A percentile compares a stretch with the other conserved stretches of the same genome.
Conservation (phyloP, 2,113 vertebrate genomes). For the Stomatorhinus ivindoensis region DNA sequence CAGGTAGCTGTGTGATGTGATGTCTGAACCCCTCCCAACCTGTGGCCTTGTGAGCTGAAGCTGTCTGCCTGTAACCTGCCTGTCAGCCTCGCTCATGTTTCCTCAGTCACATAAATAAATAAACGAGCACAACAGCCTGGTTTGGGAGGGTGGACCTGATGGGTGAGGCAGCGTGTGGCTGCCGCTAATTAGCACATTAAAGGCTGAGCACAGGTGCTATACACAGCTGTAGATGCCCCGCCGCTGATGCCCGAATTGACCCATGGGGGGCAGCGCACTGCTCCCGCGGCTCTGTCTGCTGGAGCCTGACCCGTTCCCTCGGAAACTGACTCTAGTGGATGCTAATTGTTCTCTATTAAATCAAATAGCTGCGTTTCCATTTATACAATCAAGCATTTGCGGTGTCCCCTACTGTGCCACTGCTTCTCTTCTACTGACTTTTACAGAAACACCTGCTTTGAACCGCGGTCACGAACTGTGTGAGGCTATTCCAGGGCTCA, state of each 20-base stretch:
- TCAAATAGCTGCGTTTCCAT: not conserved
- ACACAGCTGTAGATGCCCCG: not conserved
- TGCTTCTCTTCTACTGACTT: not conserved
- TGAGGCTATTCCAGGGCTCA: not conserved
- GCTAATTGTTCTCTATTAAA: not conserved
- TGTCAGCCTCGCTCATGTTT: not conserved
- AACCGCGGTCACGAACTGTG: not conserved
- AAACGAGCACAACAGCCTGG: not conserved
- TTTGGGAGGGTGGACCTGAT: not conserved
- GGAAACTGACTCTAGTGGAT: not conserved
- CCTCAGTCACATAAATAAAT: not conserved
- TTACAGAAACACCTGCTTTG: not conserved
- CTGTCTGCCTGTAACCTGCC: not conserved
- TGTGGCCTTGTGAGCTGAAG: not conserved
- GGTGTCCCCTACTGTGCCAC: not conserved
- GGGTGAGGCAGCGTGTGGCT: not conserved
- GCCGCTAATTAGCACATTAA: conserved; percentile 2
- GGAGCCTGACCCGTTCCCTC: not conserved
- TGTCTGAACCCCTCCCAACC: not conserved
- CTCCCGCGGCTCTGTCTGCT: not conserved
- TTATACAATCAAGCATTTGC: not conserved
- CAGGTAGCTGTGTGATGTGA: not conserved
- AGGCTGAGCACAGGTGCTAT: conserved; percentile 9
- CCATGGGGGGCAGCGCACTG: not conserved
- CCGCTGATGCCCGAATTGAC: not conserved